phyloP scores from a whole-genome alignment of 2,888 invertebrate genomes.

The Gandaritis pyraliata region DNA sequence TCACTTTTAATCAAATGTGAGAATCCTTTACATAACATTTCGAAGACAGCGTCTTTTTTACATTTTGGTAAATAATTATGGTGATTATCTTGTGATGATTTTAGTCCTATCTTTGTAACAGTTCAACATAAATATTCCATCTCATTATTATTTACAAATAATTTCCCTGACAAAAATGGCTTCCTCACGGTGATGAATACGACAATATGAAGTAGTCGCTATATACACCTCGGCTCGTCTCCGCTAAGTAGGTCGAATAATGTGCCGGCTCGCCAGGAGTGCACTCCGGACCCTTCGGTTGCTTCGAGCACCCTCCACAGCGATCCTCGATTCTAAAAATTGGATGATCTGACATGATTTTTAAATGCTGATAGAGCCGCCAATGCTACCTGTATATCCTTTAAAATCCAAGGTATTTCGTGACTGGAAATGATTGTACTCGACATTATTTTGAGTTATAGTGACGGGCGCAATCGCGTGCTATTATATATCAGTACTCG shows the following conservation, averaged over 20 bases:
- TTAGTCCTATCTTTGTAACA: not conserved
- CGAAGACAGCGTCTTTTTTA: too few species aligned
- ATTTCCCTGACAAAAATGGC: conserved; percentile 30
- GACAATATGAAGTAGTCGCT: conserved; percentile 62
- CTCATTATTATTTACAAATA: conserved; percentile 19
- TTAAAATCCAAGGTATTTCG: conserved; percentile 42
- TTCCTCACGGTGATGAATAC: conserved; percentile 47
- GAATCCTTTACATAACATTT: too few species aligned
- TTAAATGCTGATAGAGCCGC: conserved; percentile 74
- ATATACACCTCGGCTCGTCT: conserved; percentile 69
- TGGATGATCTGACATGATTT: conserved; percentile 83
- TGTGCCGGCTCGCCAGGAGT: conserved; percentile 72
- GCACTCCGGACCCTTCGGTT: conserved; percentile 69
- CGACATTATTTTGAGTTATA: conserved; percentile 43
- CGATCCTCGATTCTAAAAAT: conserved; percentile 75
- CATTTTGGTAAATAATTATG: too few species aligned
- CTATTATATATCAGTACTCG: conserved; percentile 41
- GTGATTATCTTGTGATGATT: too few species aligned
- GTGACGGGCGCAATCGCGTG: conserved; percentile 47
- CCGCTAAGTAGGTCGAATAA: conserved; percentile 82
- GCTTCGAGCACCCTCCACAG: conserved; percentile 61
- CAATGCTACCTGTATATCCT: conserved; percentile 21
- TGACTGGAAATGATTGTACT: conserved; percentile 38
- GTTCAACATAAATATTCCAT: not conserved
- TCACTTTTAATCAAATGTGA: not conserved